phyloP scores from a whole-genome alignment of 2,113 vertebrate genomes.

The Nannobrachium achirus region DNA sequence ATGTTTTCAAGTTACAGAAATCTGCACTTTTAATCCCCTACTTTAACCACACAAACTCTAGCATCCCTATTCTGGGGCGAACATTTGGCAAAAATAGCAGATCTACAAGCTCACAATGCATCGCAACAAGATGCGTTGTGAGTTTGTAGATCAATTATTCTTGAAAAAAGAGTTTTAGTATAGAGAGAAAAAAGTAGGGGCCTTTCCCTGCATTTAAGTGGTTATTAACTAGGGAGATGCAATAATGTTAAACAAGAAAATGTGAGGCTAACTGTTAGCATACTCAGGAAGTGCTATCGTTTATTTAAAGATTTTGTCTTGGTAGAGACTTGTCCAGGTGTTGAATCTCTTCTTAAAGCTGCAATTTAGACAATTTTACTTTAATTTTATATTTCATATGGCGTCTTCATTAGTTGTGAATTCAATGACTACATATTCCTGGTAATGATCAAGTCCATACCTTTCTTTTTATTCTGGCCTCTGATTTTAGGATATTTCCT shows the following conservation, averaged over 20 bases:
- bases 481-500: not conserved
- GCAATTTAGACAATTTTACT: not conserved
- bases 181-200: not conserved
- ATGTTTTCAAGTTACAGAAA: no score
- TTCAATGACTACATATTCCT: not conserved
- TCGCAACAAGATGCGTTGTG: no score
- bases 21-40: no score
- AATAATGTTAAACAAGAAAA: conserved; percentile 28
- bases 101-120: no score
- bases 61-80: no score
- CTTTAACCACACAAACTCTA: no score
- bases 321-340: conserved; percentile 19
- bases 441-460: not conserved
- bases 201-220: not conserved
- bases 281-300: conserved; percentile 55
- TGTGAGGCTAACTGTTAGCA: conserved; percentile 37
- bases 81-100: no score
- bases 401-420: not conserved
- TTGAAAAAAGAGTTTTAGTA: no score
- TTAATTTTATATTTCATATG: not conserved
- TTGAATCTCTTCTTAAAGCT: conserved; percentile 8
- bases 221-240: not conserved
- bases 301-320: conserved; percentile 42
- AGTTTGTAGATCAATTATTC: no score
- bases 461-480: not conserved